phyloP scores from a whole-genome alignment of 1,140 invertebrate genomes.

The Papilio glaucus region DNA sequence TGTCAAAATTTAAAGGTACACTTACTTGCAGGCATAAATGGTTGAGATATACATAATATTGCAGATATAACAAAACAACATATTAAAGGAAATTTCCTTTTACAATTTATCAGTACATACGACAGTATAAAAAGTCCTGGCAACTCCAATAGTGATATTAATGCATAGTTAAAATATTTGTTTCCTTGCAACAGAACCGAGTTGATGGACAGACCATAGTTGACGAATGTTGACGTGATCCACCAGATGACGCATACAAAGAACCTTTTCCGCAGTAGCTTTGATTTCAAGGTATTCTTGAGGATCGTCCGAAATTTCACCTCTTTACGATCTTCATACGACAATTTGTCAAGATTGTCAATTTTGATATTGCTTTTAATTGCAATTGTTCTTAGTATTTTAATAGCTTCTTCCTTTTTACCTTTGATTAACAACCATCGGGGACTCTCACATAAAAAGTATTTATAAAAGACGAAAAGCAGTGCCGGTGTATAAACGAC shows the following conservation, averaged over 20 bases:
- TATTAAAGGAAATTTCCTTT: constrained; percentile 60
- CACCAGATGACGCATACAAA: constrained; percentile 87
- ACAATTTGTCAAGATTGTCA: constrained; percentile 47
- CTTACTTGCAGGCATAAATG: constrained; percentile 60
- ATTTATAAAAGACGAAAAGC: constrained; percentile 56
- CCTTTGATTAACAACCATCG: constrained; percentile 88
- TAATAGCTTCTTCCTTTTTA: constrained; percentile 53
- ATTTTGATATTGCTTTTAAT: constrained; percentile 53
- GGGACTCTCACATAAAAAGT: constrained; percentile 61
- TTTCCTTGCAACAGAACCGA: constrained; percentile 88
- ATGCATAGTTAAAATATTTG: constrained; percentile 87
- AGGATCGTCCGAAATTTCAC: constrained; percentile 34
- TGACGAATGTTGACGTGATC: constrained; percentile 88
- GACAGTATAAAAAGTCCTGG: constrained; percentile 86
- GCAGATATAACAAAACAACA: constrained; percentile 54
- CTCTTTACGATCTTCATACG: constrained; percentile 51
- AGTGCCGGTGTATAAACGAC: constrained; percentile 60
- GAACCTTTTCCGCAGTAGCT: constrained; percentile 55
- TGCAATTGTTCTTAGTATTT: constrained; percentile 55
- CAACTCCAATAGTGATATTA: constrained; percentile 87
- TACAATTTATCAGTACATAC: constrained; percentile 54
- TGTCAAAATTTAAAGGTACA: too few relatives aligned
- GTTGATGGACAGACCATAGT: constrained; percentile 91
- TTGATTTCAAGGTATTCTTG: constrained; percentile 51
- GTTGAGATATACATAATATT: constrained; percentile 55